These are phyloP conservation scores for Enteromius unitaeniatus DNA, from an alignment of 2,797 vertebrate genomes.

Conservation along the genomic window DNA sequence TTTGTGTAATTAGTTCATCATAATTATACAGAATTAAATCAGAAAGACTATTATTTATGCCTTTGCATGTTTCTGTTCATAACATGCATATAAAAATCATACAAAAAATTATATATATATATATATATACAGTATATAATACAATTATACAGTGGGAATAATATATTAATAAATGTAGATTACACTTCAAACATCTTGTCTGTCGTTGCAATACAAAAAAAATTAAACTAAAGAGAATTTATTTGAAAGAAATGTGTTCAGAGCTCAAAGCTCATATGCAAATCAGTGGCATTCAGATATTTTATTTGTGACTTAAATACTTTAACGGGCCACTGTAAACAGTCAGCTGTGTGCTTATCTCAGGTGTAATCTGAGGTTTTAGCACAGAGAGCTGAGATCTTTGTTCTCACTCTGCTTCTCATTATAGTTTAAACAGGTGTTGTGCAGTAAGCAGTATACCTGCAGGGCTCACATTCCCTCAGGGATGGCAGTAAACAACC, in stretches of 20 bases:
- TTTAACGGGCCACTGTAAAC: neutral
- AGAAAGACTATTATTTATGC: neutral
- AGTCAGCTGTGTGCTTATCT: neutral
- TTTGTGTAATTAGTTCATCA: conserved; percentile 1
- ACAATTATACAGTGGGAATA: neutral
- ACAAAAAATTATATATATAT: too few relatives aligned
- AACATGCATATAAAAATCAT: neutral
- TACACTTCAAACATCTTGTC: neutral
- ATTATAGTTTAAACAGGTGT: conserved; percentile 60
- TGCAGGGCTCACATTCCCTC: conserved; percentile 48
- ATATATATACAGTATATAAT: too few relatives aligned
- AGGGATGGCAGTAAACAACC: conserved; percentile 48
- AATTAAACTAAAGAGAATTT: neutral
- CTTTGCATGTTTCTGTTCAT: neutral
- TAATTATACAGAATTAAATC: neutral
- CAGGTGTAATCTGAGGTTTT: neutral
- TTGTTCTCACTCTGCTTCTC: conserved; percentile 56
- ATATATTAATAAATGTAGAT: neutral
- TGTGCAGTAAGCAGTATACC: conserved; percentile 46
- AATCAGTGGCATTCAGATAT: neutral
- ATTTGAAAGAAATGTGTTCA: neutral
- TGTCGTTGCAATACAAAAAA: neutral
- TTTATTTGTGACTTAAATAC: neutral
- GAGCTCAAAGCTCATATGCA: neutral
- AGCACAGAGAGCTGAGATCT: conserved; percentile 27